These are phyloP conservation scores for Cancer borealis DNA, from an alignment of 2,888 invertebrate species.

Conservation along the genomic window DNA sequence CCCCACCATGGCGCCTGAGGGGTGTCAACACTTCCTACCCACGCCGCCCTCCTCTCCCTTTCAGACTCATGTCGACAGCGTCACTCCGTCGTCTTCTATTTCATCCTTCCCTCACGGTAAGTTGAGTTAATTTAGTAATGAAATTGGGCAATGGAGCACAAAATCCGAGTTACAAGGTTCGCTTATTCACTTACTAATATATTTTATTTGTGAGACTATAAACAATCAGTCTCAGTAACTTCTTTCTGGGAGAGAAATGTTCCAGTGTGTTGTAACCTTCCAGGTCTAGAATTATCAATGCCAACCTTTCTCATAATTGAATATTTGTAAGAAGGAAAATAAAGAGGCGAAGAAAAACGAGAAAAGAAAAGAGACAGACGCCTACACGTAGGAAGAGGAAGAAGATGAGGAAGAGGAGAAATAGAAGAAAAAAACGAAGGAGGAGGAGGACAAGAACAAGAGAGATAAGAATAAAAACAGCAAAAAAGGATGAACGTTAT, in stretches of 20 bases:
- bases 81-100: conserved; percentile 56
- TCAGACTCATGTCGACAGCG: background rate
- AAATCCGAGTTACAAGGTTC: background rate
- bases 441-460: no score
- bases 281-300: background rate
- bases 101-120: conserved; percentile 65
- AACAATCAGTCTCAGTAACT: background rate
- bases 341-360: background rate
- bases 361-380: no score
- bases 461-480: background rate
- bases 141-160: background rate
- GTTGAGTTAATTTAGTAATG: background rate
- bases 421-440: background rate
- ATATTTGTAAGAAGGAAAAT: background rate
- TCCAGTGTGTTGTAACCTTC: background rate
- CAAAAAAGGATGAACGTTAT: background rate
- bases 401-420: background rate
- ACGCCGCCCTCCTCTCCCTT: conserved; percentile 60
- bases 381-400: no score
- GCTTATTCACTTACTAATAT: background rate
- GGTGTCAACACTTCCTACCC: background rate
- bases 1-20: background rate
- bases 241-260: background rate
- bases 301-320: background rate
- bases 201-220: background rate